A percentile compares a stretch with the other conserved stretches of the same genome.
Evolutionary conservation across 2,113 vertebrate genomes (phyloP).

Genomic region (Miniopterus natalensis): DNA sequence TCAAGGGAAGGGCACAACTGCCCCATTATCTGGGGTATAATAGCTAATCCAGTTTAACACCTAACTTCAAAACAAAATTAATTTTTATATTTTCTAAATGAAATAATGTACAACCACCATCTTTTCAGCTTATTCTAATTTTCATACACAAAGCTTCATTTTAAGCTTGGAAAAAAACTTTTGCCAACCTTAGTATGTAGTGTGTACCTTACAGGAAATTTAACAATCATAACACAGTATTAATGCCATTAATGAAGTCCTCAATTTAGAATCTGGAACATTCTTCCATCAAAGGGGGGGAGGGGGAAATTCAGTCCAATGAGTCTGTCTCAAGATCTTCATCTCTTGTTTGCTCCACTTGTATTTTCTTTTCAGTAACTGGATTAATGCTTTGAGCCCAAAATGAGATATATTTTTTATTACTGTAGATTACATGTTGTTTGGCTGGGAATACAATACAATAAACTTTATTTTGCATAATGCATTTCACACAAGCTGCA

Average conservation of each 20-base stretch:
- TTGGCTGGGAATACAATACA: slow-evolving; percentile 87
- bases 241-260: slow-evolving; percentile 85
- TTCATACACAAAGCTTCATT: slow-evolving; percentile 81
- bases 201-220: slow-evolving; percentile 82
- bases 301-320: slow-evolving; percentile 83
- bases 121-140: slow-evolving; percentile 75
- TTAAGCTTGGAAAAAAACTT: slow-evolving; percentile 78
- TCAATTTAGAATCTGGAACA: slow-evolving; percentile 86
- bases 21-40: slow-evolving; percentile 69
- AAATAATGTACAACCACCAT: slow-evolving; percentile 83
- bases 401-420: slow-evolving; percentile 86
- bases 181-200: slow-evolving; percentile 82
- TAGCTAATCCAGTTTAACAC: slow-evolving; percentile 80
- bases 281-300: slow-evolving; percentile 83
- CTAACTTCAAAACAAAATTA: slow-evolving; percentile 82
- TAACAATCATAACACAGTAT: slow-evolving; percentile 83
- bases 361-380: slow-evolving; percentile 85
- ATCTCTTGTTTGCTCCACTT: slow-evolving; percentile 84
- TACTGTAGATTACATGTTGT: slow-evolving; percentile 87
- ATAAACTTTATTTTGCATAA: slow-evolving; percentile 87
- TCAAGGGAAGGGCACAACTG: slow-evolving; percentile 77
- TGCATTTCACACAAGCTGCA: slow-evolving; percentile 84
- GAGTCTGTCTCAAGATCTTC: slow-evolving; percentile 85
- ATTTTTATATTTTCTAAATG: slow-evolving; percentile 80
- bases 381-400: slow-evolving; percentile 86